These are phyloP conservation scores for Drosophila aff. DNA, from an alignment of 1,140 invertebrate species.

Conservation along the genomic window DNA sequence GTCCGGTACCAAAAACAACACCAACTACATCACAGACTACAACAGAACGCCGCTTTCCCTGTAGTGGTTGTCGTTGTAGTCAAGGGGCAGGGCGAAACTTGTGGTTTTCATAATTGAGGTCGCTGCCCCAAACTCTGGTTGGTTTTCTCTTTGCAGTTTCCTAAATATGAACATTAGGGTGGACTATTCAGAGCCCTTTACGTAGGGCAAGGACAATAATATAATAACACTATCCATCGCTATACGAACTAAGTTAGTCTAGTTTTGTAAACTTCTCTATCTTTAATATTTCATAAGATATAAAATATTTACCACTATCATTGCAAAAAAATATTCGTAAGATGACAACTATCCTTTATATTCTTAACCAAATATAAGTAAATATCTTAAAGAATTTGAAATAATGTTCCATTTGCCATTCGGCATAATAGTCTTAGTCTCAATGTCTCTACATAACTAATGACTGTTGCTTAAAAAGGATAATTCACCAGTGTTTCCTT, in stretches of 20 bases:
- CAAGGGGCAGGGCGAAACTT: conserved; percentile 52
- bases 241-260: too few relatives aligned
- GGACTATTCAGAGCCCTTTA: neutral
- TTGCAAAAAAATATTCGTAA: neutral
- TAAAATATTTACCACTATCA: neutral
- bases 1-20: conserved; percentile 23
- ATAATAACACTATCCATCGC: too few relatives aligned
- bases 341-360: too few relatives aligned
- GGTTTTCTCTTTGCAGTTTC: conserved; percentile 18
- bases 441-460: too few relatives aligned
- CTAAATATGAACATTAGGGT: conserved; percentile 18
- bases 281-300: too few relatives aligned
- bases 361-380: too few relatives aligned
- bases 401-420: too few relatives aligned
- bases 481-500: too few relatives aligned
- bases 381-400: too few relatives aligned
- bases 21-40: conserved; percentile 30
- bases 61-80: conserved; percentile 16
- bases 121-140: conserved; percentile 37
- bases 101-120: conserved; percentile 84
- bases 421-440: too few relatives aligned
- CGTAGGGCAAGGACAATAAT: neutral
- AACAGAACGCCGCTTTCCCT: conserved; percentile 16
- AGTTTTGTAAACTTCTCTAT: too few relatives aligned
- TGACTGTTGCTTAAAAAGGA: neutral